Conservation (phyloP, 1,140 invertebrate genomes). For the Bombus waltoni region DNA sequence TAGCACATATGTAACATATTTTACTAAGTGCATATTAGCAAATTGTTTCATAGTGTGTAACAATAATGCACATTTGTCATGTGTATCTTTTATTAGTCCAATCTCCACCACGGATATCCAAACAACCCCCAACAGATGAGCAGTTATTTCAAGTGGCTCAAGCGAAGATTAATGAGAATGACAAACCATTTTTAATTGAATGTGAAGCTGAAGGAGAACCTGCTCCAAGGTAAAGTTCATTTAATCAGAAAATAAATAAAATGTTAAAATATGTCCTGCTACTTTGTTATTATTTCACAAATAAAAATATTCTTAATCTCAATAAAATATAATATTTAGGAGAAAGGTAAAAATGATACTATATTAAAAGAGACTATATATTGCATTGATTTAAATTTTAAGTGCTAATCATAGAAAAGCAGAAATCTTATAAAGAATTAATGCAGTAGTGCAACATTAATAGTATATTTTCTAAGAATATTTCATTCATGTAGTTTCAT, state of each 20-base stretch:
- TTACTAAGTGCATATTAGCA: not conserved
- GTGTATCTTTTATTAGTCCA: slow-evolving; percentile 85
- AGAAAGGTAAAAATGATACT: not conserved
- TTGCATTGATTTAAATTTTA: not conserved
- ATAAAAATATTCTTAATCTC: not conserved
- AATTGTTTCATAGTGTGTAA: not conserved
- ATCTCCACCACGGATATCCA: slow-evolving; percentile 93
- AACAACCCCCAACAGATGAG: slow-evolving; percentile 95
- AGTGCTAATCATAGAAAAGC: not conserved
- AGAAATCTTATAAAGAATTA: not conserved
- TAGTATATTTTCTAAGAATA: slow-evolving; percentile 38
- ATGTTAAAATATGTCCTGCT: not conserved
- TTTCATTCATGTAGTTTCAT: slow-evolving; percentile 67
- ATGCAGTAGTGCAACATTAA: not conserved
- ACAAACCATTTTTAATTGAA: slow-evolving; percentile 97
- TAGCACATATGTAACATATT: not conserved
- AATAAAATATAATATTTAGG: not conserved
- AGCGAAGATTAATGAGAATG: slow-evolving; percentile 89
- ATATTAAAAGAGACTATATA: not conserved
- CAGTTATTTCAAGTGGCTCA: slow-evolving; percentile 95
- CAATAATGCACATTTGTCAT: slow-evolving; percentile 37
- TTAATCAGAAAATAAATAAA: slow-evolving; percentile 16
- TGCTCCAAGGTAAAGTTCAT: slow-evolving; percentile 87
- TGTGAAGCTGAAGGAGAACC: slow-evolving; percentile 97
- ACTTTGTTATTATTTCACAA: not conserved